These are phyloP conservation scores for Brassicogethes aeneus DNA, from an alignment of 2,888 invertebrate species.

Conservation along the genomic window DNA sequence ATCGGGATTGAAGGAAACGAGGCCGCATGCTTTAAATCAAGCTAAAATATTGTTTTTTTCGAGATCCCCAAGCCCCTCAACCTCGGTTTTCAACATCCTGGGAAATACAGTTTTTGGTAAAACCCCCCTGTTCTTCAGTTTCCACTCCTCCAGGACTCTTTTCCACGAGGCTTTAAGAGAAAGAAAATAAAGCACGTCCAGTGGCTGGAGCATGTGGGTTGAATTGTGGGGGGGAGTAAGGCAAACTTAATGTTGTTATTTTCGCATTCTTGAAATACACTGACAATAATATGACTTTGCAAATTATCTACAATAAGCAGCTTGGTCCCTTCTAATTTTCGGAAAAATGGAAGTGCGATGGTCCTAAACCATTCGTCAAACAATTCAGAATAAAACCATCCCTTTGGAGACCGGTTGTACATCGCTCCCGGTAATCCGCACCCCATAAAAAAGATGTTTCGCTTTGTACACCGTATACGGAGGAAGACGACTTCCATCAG, in stretches of 20 bases:
- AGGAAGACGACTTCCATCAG: constrained; percentile 12
- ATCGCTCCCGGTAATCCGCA: constrained; percentile 9
- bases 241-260: constrained; percentile 23
- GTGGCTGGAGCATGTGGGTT: constrained; percentile 21
- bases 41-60: too few species aligned
- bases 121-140: constrained; percentile 9
- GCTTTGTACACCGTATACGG: constrained; percentile 16
- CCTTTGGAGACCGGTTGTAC: constrained; percentile 12
- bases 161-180: too few species aligned
- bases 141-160: constrained; percentile 12
- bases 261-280: constrained; percentile 20
- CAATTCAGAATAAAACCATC: constrained; percentile 12
- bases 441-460: constrained; percentile 11
- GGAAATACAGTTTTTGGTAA: constrained; percentile 12
- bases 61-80: too few species aligned
- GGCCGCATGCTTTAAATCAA: too few species aligned
- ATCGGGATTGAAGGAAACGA: too few species aligned
- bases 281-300: constrained; percentile 16
- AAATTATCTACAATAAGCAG: constrained; percentile 30
- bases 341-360: constrained; percentile 12
- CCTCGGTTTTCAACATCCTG: too few species aligned
- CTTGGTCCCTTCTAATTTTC: constrained; percentile 14
- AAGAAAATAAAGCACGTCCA: constrained; percentile 21
- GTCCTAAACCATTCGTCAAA: too few species aligned
- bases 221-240: constrained; percentile 22